Conservation (phyloP, 2,797 vertebrate genomes). For the Rhabdomys pumilio region DNA sequence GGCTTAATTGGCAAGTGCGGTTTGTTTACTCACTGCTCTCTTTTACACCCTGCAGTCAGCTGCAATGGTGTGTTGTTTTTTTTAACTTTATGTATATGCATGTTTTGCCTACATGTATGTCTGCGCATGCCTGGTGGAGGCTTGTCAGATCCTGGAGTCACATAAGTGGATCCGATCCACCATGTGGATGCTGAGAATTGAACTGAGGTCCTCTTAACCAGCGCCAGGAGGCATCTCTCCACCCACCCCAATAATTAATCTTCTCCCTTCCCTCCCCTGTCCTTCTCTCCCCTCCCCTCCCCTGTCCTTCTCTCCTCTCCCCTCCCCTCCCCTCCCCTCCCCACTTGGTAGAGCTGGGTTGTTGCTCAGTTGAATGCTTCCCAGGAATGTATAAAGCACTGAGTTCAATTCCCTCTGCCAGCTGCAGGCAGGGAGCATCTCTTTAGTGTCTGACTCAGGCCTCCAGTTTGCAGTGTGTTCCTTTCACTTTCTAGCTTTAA, state of each 20-base stretch:
- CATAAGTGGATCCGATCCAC: neutral
- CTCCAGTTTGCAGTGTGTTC: neutral
- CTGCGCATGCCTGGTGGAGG: neutral
- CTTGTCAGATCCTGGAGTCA: neutral
- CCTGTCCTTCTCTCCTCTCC: too few relatives aligned
- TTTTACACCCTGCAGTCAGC: neutral
- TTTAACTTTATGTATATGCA: neutral
- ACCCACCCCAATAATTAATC: neutral
- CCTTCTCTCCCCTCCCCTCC: too few relatives aligned
- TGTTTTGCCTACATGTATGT: neutral
- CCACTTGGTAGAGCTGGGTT: neutral
- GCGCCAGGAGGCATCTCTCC: neutral
- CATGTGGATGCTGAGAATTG: neutral
- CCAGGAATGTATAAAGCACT: neutral
- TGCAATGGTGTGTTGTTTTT: neutral
- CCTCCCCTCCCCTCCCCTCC: too few relatives aligned
- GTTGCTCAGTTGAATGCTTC: neutral
- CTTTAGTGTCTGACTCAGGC: neutral
- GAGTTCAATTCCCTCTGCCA: neutral
- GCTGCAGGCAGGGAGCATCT: neutral
- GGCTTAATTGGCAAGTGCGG: neutral
- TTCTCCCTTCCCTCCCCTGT: too few relatives aligned
- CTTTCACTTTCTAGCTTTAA: neutral
- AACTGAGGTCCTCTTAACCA: neutral
- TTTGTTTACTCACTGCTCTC: neutral